phyloP scores from a whole-genome alignment of 2,888 invertebrate species.

The Melieria crassipennis region DNA sequence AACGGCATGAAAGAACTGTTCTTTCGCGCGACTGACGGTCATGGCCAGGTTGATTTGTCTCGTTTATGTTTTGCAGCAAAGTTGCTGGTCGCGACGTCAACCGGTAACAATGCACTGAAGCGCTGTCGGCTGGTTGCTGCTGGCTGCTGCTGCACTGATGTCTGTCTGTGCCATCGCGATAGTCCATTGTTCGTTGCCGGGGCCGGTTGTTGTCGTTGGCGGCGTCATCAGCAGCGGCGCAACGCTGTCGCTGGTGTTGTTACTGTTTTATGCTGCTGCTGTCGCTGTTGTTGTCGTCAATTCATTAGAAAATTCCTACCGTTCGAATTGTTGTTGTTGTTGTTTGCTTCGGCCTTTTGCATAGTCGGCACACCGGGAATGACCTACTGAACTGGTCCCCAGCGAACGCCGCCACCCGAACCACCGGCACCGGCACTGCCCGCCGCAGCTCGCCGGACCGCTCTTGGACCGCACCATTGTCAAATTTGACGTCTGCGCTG shows the following conservation, averaged over 20 bases:
- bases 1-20: constrained; percentile 21
- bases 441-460: background rate
- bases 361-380: constrained; percentile 37
- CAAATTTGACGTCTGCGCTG: constrained; percentile 34
- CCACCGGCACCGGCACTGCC: background rate
- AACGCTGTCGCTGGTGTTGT: background rate
- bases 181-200: too few relatives aligned
- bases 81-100: constrained; percentile 10
- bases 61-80: constrained; percentile 17
- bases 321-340: constrained; percentile 8
- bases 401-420: constrained; percentile 21
- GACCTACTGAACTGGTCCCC: constrained; percentile 51
- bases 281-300: constrained; percentile 15
- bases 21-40: constrained; percentile 37
- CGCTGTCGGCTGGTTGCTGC: background rate
- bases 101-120: background rate
- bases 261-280: constrained; percentile 11
- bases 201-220: too few relatives aligned
- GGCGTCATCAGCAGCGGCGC: background rate
- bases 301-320: constrained; percentile 26
- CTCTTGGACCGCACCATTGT: constrained; percentile 26
- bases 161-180: too few relatives aligned
- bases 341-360: background rate
- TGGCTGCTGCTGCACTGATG: too few relatives aligned
- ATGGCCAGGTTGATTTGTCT: constrained; percentile 43